Evolutionary conservation across 2,888 invertebrate genomes (phyloP), one percentile per base, ranked within the genome.

Genomic region (Nymphalis c-album): DNA sequence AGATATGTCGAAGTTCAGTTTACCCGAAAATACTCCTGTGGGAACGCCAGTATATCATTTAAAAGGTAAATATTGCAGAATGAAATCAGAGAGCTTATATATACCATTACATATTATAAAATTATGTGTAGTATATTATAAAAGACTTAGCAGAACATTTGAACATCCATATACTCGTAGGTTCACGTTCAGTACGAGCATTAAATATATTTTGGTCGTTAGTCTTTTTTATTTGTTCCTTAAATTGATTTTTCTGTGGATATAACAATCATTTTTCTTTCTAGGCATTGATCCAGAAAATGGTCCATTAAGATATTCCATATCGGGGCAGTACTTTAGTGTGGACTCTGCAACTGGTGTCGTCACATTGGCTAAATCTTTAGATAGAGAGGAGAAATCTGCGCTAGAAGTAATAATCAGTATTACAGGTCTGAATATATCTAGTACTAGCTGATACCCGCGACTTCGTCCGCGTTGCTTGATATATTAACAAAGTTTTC

Each of bases 301-400:
- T 61, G 94, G 95, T 1, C 93, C 89, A 35, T 91, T 97, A 5
- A 94, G 94, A 71, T 97, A 96, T 81, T 96, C 96, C 58, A 96
- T 97, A 87, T 96, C 96, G 53, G 97, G 97, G 0, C 96, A 96
- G 81, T 94, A 95, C 79, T 95, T 97, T 80, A 95, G 95, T 16
- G 96, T 97, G n/a, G 95, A 96, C 78, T 90, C 95, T 7, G 91
- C 93, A 63, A 95, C 95, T 0, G 97, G 97, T 0, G 95, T 96
- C 51, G 95, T 97, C 3, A 94, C 95, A 0, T 89, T 97, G 35
- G 94, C 95, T 2, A 94, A 94, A 81, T 88, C 93, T 45, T 83
- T 97, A 64, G 96, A 97, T 82, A 91, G 96, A 63, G 97, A 97
- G 80, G 90, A 92, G 35, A 94, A 95, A 80, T 94, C 94, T 66